Base-by-base conservation (phyloP, 2,797 vertebrate species). In the Decapterus maruadsi region DNA sequence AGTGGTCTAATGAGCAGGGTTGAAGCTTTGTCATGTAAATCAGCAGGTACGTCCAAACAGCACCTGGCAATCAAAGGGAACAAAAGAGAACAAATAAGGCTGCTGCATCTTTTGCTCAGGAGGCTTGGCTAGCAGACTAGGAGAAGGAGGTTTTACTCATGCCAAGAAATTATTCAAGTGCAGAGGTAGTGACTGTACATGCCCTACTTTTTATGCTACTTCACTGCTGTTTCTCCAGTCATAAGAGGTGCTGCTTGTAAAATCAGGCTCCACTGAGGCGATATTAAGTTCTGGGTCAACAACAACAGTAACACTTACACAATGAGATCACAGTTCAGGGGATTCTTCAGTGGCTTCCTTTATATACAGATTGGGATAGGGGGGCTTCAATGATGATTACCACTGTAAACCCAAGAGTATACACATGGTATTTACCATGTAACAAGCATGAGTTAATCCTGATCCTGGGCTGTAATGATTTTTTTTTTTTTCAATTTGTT, bases 151-250 rank as follows among this genome's bases (percentile, higher is more conserved):
- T 50, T 60, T 68, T 38, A 68, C 61, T 66, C 50, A 26, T 66
- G 69, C 79, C 68, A 82, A 82, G 61, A 78, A 67, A 77, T 78
- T 56, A 78, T 77, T 77, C 72, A 72, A 73, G 60, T 78, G 68
- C 57, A 70, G 66, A 36, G 59, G 55, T 36, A 63, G 62, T 14
- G 20, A 80, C 63, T 77, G 66, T 65, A 67, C 75, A 57, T 86
- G 79, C n/a, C 77, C 77, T 80, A 78, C 53, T 78, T 82, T 88
- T 68, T 71, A 76, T 73, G 61, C 68, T 45, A 8, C 63, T 67
- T 62, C 69, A 22, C 19, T 22, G 34, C 59, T 60, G 58, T 22
- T 51, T 12, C 68, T 78, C 45, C 48, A 51, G 50, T 48, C 2
- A 4, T 55, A 46, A 62, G 45, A 75, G 45, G 22, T 26, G 26